Evolutionary conservation across 2,113 vertebrate species (phyloP), one percentile per base, ranked within the genome.

Genomic region (Collichthys lucidus): DNA sequence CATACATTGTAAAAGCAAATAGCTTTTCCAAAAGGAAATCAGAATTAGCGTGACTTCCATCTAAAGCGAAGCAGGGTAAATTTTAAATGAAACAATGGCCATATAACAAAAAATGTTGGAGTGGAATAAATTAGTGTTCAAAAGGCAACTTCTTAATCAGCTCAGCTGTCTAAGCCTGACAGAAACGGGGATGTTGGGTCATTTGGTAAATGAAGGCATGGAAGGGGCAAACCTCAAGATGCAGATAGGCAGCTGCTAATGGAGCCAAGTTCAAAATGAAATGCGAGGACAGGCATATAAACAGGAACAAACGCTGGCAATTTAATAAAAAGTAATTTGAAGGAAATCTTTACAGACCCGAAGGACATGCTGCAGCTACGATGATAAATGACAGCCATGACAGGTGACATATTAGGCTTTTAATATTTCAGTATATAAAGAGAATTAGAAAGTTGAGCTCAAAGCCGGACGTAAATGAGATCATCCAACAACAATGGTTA

Each of bases 1-100:
- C 96, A 97, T 97, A 97, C 97, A 96, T 97, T 96, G 94, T 95
- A 95, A 96, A 93, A 95, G 95, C 95, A 94, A 91, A 96, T 96
- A 96, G 95, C 94, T 96, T 96, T 95, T 95, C 95, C 95, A 95
- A 96, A 97, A 95, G 92, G 85, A 93, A 96, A 92, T 93, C 95
- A 86, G 94, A 95, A 96, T 96, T 94, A 95, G 96, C 95, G 95
- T 95, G 96, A 95, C 95, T 93, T 93, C 94, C 91, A 92, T 92
- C 76, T 53, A 60, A 91, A 83, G 77, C 73, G 80, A 86, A 78
- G 75, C 70, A 26, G 72, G 74, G 86, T 80, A 87, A 92, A 93
- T 87, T 93, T 93, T 78, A 90, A 92, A 90, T 89, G 73, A 94
- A 93, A 94, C 90, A 94, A 94, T 92, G 82, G 57, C 80, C 72